Evolutionary conservation across 2,113 vertebrate species (phyloP).

Genomic region (Bos taurus): ARS-UCD2.0 NC_037334.1:105267001-105267500

Average conservation of each 20-base stretch:
- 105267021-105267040: neutral
- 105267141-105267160: neutral
- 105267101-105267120: neutral
- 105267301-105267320: neutral
- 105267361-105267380: neutral
- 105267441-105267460: neutral
- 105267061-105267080: neutral
- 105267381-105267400: neutral
- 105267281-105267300: neutral
- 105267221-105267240: neutral
- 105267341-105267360: neutral
- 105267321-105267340: neutral
- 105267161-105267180: neutral
- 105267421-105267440: neutral
- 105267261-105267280: neutral
- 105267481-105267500: neutral
- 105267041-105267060: neutral
- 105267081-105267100: neutral
- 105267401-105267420: neutral
- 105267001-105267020: neutral
- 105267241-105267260: neutral
- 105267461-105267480: neutral
- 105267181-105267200: neutral
- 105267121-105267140: rapidly evolving
- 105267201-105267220: neutral